These are phyloP conservation scores for Hypolimnas misippus DNA, from an alignment of 2,888 invertebrate genomes.

Conservation along the genomic window DNA sequence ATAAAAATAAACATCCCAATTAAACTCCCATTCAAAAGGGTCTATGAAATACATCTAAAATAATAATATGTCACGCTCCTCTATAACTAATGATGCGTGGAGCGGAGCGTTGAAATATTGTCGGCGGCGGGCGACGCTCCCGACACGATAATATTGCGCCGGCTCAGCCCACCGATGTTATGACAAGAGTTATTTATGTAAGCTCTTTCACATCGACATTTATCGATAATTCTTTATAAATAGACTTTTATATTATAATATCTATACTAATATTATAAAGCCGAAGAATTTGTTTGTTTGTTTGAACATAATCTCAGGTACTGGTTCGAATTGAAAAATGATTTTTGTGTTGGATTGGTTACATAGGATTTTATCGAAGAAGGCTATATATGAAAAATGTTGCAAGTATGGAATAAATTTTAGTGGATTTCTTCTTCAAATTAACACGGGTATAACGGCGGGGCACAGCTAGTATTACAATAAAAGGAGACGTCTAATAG, in stretches of 20 bases:
- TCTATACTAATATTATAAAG: too few species aligned
- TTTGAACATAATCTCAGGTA: too few species aligned
- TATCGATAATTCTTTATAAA: background rate
- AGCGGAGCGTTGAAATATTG: constrained; percentile 35
- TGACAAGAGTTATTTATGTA: constrained; percentile 10
- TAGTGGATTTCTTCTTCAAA: too few species aligned
- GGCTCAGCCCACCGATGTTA: constrained; percentile 23
- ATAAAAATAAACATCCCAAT: background rate
- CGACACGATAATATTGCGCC: constrained; percentile 54
- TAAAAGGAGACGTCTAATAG: too few species aligned
- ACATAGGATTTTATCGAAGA: too few species aligned
- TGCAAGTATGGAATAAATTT: too few species aligned
- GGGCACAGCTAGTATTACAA: too few species aligned
- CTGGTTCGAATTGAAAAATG: too few species aligned
- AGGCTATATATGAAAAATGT: too few species aligned
- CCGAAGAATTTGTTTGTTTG: too few species aligned
- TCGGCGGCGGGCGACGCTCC: constrained; percentile 35
- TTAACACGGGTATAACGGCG: too few species aligned
- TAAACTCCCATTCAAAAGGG: background rate
- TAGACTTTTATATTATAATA: background rate
- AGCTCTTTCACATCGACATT: background rate
- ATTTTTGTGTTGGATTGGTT: too few species aligned
- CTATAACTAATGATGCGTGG: constrained; percentile 34
- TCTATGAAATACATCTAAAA: constrained; percentile 5
- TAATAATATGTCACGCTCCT: constrained; percentile 26